Evolutionary conservation across 2,113 vertebrate genomes (phyloP), one percentile per base, ranked within the genome.

Genomic region (Dasyprocta punctata): DNA sequence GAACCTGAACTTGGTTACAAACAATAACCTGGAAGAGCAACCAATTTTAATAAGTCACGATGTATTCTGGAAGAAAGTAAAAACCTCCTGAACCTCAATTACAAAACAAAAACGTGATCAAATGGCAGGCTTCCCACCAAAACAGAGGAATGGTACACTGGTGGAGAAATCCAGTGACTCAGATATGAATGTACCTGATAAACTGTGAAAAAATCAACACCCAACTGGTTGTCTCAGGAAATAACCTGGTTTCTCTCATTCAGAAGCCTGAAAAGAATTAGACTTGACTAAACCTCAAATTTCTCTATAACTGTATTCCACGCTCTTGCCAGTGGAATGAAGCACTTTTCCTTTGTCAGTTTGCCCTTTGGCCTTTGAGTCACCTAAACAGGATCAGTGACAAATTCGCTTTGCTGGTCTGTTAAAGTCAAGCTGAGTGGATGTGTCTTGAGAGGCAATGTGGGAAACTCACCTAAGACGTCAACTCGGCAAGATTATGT

Each of bases 1-100:
- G 85, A 92, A 47, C 44, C 36, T 95, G 38, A 89, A 86, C 82
- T 90, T 95, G 36, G 77, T 90, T 91, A 91, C 58, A 95, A 52
- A 81, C 54, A 91, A 86, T 84, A 92, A 91, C 33, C 12, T 11
- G 28, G 36, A 75, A 69, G 1, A 60, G 24, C 58, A 85, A 54
- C 49, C 63, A 92, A 85, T 7, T 85, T 93, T 97, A 96, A 56
- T 85, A 89, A 78, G 61, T 78, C 75, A 54, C 20, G 49, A 24
- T 83, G 63, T 10, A 92, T 78, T 95, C 93, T 85, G 52, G 52
- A 56, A 54, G 58, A 88, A 96, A 95, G 81, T 22, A 17, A 73
- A 92, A 84, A 0, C 17, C 41, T 7, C 92, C 5, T 26, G 88
- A 86, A 93, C 90, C n/a, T 75, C 75, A 85, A 49, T 71, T 90